A percentile compares a stretch with the other conserved stretches of the same genome.
These are phyloP conservation scores for Anoplophora glabripennis DNA, from an alignment of 1,140 invertebrate species.

Conservation along the genomic window DNA sequence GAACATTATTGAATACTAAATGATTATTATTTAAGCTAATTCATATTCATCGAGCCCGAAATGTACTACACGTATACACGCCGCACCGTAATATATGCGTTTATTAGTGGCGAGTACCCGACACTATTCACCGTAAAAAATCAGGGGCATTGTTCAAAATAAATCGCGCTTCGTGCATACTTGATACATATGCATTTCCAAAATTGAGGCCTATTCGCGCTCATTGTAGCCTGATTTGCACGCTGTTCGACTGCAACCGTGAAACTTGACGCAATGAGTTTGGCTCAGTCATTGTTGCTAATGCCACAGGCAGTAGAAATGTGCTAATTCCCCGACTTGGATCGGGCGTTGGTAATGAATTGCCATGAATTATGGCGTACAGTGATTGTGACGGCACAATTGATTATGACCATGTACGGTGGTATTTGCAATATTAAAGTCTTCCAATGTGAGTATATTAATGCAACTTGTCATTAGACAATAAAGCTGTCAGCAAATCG, in stretches of 20 bases:
- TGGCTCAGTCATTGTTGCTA: slow-evolving; percentile 8
- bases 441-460: neutral
- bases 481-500: too few species aligned
- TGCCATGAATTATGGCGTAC: slow-evolving; percentile 9
- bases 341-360: slow-evolving; percentile 8
- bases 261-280: neutral
- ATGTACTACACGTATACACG: too few species aligned
- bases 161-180: neutral
- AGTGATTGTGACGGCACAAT: slow-evolving; percentile 12
- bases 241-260: neutral
- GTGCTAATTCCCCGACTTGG: slow-evolving; percentile 7
- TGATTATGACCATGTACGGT: slow-evolving; percentile 4
- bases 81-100: too few species aligned
- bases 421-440: slow-evolving; percentile 2
- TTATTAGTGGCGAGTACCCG: too few species aligned
- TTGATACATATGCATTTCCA: slow-evolving; percentile 4
- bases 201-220: slow-evolving; percentile 1
- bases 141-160: neutral
- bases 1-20: too few species aligned
- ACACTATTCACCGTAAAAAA: neutral
- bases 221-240: slow-evolving; percentile 4
- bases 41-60: too few species aligned
- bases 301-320: slow-evolving; percentile 5
- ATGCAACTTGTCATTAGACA: too few species aligned
- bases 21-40: too few species aligned